Evolutionary conservation across 2,797 vertebrate genomes (phyloP).

Genomic region (Vespertilio murinus): DNA sequence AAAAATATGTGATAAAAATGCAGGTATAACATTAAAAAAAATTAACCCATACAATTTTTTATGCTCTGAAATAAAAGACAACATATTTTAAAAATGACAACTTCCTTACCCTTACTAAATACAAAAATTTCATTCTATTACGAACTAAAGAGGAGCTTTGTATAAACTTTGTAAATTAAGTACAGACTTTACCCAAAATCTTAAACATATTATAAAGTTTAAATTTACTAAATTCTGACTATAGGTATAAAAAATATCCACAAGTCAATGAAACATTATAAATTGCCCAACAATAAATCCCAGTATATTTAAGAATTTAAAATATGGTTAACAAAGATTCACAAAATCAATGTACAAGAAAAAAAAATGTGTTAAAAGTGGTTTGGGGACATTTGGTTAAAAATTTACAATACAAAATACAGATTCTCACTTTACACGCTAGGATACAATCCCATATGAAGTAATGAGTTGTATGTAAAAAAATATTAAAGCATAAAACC

Average conservation of each 20-base stretch:
- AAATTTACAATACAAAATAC: neutral
- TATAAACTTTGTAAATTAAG: neutral
- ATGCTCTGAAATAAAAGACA: neutral
- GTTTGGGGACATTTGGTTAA: neutral
- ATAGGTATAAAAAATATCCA: neutral
- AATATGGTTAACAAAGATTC: neutral
- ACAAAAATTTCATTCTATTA: neutral
- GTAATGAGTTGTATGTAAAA: neutral
- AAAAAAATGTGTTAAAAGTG: slow-evolving; percentile 7
- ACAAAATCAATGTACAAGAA: neutral
- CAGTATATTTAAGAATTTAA: slow-evolving; percentile 2
- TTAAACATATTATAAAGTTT: neutral
- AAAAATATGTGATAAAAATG: neutral
- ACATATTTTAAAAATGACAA: neutral
- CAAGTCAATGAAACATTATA: neutral
- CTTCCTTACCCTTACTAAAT: neutral
- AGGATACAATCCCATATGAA: neutral
- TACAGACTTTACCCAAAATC: neutral
- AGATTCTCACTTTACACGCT: neutral
- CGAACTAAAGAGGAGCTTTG: neutral
- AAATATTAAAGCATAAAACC: neutral
- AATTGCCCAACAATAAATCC: neutral
- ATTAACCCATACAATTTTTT: neutral
- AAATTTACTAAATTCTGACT: slow-evolving; percentile 1
- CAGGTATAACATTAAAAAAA: neutral